These are phyloP conservation scores for Pachyramphus minor DNA, from an alignment of 2,113 vertebrate species.

Conservation along the genomic window DNA sequence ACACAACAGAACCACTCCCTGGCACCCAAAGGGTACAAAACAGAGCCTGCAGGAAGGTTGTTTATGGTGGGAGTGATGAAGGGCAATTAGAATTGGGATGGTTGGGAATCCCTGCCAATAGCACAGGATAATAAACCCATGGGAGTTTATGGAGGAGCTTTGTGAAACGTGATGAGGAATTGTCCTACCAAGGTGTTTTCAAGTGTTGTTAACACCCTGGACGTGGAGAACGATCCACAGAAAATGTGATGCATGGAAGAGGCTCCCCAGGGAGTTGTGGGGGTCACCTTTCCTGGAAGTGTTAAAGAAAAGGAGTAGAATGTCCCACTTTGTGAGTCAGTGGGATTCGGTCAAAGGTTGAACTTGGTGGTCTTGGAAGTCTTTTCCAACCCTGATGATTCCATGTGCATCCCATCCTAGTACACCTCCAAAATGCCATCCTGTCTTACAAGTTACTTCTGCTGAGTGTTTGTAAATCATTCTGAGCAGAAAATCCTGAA, in stretches of 20 bases:
- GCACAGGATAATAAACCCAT: accelerated
- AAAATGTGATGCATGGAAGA: accelerated
- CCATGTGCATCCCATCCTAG: neutral
- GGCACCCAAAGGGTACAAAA: neutral
- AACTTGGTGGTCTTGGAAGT: neutral
- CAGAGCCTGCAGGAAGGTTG: neutral
- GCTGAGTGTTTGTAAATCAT: neutral
- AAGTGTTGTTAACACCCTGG: neutral
- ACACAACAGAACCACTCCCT: neutral
- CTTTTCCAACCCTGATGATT: neutral
- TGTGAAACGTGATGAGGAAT: accelerated
- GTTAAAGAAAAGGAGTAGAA: accelerated
- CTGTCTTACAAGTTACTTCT: accelerated
- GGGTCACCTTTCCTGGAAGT: neutral
- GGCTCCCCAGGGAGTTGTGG: neutral
- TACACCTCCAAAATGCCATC: accelerated
- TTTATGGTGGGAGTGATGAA: neutral
- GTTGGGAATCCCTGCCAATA: neutral
- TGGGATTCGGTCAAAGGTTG: neutral
- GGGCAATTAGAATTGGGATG: accelerated
- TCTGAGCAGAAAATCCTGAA: neutral
- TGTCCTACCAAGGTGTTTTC: neutral
- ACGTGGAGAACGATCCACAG: neutral
- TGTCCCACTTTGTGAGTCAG: too few relatives aligned
- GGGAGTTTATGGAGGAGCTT: neutral